Conservation (phyloP, 1,140 invertebrate species). For the Dendrolimus punctatus region DNA sequence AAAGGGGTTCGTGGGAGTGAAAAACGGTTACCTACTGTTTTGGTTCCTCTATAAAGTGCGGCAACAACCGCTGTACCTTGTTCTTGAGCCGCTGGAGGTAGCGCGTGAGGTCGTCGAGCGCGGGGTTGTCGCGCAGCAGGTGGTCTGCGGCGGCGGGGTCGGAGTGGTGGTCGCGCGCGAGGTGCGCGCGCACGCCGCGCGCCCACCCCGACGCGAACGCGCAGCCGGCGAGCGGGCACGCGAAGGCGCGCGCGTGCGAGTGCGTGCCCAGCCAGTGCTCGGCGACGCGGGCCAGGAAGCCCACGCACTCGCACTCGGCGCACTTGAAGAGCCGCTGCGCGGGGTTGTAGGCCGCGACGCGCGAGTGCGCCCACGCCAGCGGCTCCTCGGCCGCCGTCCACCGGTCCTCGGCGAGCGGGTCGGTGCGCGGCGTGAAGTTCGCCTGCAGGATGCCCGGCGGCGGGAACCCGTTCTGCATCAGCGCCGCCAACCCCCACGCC, state of each 20-base stretch:
- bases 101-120: constrained; percentile 81
- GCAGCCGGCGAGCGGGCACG: constrained; percentile 77
- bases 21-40: too few species aligned
- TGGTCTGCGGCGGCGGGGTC: constrained; percentile 75
- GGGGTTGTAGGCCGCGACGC: constrained; percentile 81
- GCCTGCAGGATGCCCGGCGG: constrained; percentile 73
- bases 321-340: constrained; percentile 82
- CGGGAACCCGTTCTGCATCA: constrained; percentile 82
- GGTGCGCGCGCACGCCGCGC: constrained; percentile 81
- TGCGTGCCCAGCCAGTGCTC: constrained; percentile 90
- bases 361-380: constrained; percentile 79
- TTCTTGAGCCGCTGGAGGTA: constrained; percentile 79
- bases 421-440: constrained; percentile 68
- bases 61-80: constrained; percentile 57
- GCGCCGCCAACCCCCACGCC: constrained; percentile 78
- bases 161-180: constrained; percentile 77
- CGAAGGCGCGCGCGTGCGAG: constrained; percentile 80
- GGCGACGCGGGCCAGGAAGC: constrained; percentile 83
- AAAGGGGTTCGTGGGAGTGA: too few species aligned
- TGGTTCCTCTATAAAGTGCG: neutral
- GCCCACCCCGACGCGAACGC: constrained; percentile 84
- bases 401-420: constrained; percentile 74
- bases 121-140: constrained; percentile 77
- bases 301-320: constrained; percentile 84
- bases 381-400: constrained; percentile 80